A percentile compares a stretch with the other conserved stretches of the same genome.
These are phyloP conservation scores for Chrysogorgia sp. DNA, from an alignment of 92 coral and sea anemone genomes.

Conservation along the genomic window DNA sequence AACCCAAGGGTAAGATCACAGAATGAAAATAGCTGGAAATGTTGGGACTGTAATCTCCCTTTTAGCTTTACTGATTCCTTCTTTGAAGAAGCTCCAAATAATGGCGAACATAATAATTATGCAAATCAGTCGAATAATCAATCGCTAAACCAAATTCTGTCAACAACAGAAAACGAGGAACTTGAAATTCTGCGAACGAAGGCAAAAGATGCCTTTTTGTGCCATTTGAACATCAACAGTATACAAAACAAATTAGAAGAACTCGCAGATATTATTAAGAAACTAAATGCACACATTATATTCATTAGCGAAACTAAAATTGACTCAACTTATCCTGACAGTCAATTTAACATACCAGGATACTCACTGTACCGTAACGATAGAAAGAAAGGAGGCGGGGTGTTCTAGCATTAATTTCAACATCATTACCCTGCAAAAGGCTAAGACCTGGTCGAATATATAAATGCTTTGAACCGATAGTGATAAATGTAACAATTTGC, in stretches of 20 bases:
- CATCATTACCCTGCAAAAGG: slow-evolving; percentile 55
- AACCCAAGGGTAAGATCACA: too few relatives aligned
- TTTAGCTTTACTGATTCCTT: too few relatives aligned
- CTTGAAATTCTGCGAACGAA: not conserved
- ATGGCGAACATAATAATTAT: too few relatives aligned
- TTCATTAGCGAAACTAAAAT: slow-evolving; percentile 59
- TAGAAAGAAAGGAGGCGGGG: slow-evolving; percentile 69
- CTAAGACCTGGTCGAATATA: slow-evolving; percentile 30
- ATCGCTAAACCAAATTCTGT: too few relatives aligned
- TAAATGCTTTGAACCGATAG: slow-evolving; percentile 60
- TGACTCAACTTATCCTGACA: slow-evolving; percentile 57
- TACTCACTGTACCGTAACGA: slow-evolving; percentile 59
- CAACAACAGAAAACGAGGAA: too few relatives aligned
- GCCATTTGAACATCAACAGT: slow-evolving; percentile 60
- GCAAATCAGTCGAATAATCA: too few relatives aligned
- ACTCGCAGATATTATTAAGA: slow-evolving; percentile 17
- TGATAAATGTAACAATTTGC: slow-evolving; percentile 34
- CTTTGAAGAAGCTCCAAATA: too few relatives aligned
- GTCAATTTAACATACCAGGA: slow-evolving; percentile 56
- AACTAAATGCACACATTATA: slow-evolving; percentile 47
- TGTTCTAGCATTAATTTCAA: slow-evolving; percentile 51
- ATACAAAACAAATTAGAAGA: slow-evolving; percentile 59
- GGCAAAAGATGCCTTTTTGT: slow-evolving; percentile 35
- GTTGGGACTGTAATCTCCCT: too few relatives aligned
- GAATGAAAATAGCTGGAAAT: too few relatives aligned